phyloP scores from a whole-genome alignment of 2,113 vertebrate species.

The Mormyrus lacerda region DNA sequence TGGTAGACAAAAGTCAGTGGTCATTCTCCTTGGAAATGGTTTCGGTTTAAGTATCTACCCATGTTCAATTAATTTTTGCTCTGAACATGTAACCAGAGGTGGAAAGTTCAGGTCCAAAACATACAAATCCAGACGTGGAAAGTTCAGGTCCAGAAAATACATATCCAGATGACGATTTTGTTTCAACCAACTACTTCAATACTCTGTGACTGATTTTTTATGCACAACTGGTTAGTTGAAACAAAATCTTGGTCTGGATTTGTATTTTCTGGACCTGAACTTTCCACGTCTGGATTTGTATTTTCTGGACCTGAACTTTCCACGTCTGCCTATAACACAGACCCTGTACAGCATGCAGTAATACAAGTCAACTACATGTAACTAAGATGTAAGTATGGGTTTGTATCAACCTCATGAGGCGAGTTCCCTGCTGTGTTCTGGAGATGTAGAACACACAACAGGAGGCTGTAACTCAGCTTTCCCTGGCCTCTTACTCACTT shows the following conservation, averaged over 20 bases:
- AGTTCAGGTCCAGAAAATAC: too few species aligned
- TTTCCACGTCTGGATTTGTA: neutral
- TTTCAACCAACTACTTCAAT: too few species aligned
- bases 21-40: neutral
- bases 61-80: neutral
- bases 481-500: constrained; percentile 56
- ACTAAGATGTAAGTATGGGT: neutral
- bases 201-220: too few species aligned
- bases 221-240: too few species aligned
- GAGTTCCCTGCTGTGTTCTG: neutral
- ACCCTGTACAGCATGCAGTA: neutral
- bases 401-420: neutral
- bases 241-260: too few species aligned
- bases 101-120: too few species aligned
- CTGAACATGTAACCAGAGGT: neutral
- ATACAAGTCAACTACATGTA: neutral
- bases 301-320: too few species aligned
- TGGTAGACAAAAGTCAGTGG: neutral
- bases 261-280: too few species aligned
- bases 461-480: neutral
- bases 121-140: too few species aligned
- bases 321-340: neutral
- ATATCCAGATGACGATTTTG: too few species aligned
- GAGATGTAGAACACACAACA: neutral
- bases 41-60: neutral